Percentiles rank a stretch among this genome's conserved stretches.
phyloP scores from a whole-genome alignment of 1,140 invertebrate genomes.

The Leptopilina boulardi region DNA sequence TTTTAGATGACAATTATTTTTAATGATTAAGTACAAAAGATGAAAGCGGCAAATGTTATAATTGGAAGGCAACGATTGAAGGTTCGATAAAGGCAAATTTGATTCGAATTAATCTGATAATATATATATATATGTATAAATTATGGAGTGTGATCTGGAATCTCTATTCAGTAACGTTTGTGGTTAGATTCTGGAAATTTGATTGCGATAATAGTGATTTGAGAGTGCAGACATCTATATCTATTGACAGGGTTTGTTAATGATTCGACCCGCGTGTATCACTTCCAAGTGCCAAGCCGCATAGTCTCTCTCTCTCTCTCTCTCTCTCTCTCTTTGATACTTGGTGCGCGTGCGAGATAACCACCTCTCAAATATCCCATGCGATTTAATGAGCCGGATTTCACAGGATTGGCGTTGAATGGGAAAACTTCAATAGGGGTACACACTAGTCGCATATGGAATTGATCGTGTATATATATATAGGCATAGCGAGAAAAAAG shows the following conservation, averaged over 20 bases:
- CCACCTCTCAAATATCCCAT: conserved; percentile 21
- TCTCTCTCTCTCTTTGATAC: conserved; percentile 28
- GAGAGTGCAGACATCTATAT: neutral
- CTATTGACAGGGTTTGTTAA: neutral
- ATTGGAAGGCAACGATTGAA: neutral
- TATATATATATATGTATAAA: neutral
- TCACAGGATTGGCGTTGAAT: conserved; percentile 17
- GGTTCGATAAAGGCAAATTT: conserved; percentile 37
- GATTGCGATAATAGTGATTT: conserved; percentile 27
- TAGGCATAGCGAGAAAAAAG: neutral
- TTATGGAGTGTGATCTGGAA: neutral
- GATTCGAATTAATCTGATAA: neutral
- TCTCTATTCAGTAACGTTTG: conserved; percentile 29
- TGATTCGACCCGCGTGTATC: conserved; percentile 14
- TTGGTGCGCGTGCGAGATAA: neutral
- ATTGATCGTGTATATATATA: conserved; percentile 10
- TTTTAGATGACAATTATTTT: neutral
- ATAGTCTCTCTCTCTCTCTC: too few species aligned
- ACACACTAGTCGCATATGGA: neutral
- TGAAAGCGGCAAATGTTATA: neutral
- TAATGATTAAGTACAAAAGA: neutral
- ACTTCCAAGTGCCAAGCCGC: conserved; percentile 11
- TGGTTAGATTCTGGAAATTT: conserved; percentile 22
- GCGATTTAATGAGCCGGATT: conserved; percentile 29
- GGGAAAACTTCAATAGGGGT: conserved; percentile 2